Evolutionary conservation across 2,888 invertebrate species (phyloP).

Genomic region (Rotaria socialis): DNA sequence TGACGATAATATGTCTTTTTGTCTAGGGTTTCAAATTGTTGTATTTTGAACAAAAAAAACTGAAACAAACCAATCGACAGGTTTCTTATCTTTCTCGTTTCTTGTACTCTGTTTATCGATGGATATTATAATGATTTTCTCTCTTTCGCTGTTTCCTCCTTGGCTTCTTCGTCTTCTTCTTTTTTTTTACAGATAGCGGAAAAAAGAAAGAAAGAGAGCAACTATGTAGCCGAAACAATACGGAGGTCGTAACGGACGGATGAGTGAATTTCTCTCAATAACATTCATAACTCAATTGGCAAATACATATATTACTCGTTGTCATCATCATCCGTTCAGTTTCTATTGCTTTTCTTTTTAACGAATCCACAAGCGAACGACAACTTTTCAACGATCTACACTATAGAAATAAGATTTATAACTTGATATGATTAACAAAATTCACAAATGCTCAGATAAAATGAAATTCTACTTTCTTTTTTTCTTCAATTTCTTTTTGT

Average conservation of each 20-base stretch:
- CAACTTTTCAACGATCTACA: constrained; percentile 9
- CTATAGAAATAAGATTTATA: neutral
- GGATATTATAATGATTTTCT: neutral
- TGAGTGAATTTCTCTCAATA: neutral
- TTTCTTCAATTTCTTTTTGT: neutral
- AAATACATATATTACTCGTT: constrained; percentile 14
- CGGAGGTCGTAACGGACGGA: neutral
- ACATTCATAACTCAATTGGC: constrained; percentile 1
- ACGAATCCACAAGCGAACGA: neutral
- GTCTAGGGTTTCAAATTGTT: neutral
- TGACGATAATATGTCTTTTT: too few relatives aligned
- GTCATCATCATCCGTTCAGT: neutral
- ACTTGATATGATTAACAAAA: constrained; percentile 15
- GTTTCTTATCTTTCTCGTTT: neutral
- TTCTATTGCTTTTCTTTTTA: constrained; percentile 17
- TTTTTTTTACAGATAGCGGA: neutral
- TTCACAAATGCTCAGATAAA: neutral
- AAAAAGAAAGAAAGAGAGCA: neutral
- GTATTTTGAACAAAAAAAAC: neutral
- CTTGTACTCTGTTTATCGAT: neutral
- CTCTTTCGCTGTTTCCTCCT: neutral
- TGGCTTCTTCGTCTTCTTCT: neutral
- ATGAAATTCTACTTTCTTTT: neutral
- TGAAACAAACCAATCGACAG: neutral
- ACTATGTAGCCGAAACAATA: constrained; percentile 13